Percentiles rank a stretch among this genome's conserved stretches.
phyloP scores from a whole-genome alignment of 2,113 vertebrate species.

The Polypterus bichir region DNA sequence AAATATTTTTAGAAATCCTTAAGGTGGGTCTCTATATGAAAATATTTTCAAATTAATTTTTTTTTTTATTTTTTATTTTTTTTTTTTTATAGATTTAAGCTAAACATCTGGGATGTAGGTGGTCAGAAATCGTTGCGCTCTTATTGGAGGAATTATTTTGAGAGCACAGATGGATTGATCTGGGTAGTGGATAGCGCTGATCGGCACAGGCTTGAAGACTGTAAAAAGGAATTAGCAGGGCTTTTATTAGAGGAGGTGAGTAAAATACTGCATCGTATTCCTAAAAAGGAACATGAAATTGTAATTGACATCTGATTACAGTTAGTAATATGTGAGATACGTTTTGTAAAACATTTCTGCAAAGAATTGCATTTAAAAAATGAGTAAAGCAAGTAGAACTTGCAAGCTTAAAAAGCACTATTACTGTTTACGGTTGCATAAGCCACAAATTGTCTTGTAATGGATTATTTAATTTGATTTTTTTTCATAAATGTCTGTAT shows the following conservation, averaged over 20 bases:
- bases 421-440: too few relatives aligned
- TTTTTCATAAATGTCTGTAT: too few relatives aligned
- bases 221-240: constrained; percentile 54
- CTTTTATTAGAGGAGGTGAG: constrained; percentile 74
- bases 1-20: not conserved
- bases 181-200: constrained; percentile 91
- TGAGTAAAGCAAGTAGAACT: too few relatives aligned
- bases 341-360: too few relatives aligned
- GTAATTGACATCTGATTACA: too few relatives aligned
- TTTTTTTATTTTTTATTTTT: not conserved
- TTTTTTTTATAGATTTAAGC: constrained; percentile 55
- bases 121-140: constrained; percentile 84
- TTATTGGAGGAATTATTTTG: constrained; percentile 90
- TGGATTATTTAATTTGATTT: too few relatives aligned
- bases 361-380: too few relatives aligned
- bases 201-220: constrained; percentile 70
- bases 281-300: too few relatives aligned
- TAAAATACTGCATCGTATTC: too few relatives aligned
- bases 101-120: constrained; percentile 87
- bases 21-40: not conserved
- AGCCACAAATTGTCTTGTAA: too few relatives aligned
- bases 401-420: too few relatives aligned
- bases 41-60: not conserved
- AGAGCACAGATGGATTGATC: constrained; percentile 82
- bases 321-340: too few relatives aligned